Conservation (phyloP, 2,113 vertebrate genomes). For the Laticauda laticaudata region DNA sequence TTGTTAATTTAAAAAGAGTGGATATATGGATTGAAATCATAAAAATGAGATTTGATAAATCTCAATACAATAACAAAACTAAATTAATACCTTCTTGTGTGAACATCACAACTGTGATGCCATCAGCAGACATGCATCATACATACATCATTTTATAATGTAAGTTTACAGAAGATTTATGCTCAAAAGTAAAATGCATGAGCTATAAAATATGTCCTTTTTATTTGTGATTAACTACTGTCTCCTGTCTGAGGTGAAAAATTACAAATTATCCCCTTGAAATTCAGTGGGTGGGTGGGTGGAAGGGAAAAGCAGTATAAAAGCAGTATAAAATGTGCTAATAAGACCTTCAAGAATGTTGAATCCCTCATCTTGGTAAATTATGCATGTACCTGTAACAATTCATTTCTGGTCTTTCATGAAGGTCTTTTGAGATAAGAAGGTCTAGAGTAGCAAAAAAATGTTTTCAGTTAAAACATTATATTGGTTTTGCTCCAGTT, state of each 20-base stretch:
- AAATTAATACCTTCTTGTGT: neutral
- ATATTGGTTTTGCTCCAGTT: neutral
- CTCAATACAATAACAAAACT: neutral
- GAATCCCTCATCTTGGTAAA: neutral
- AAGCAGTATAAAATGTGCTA: neutral
- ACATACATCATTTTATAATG: neutral
- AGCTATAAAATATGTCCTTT: neutral
- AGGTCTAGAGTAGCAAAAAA: neutral
- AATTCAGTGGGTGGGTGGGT: neutral
- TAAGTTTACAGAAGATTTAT: neutral
- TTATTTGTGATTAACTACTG: neutral
- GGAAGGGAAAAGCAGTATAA: neutral
- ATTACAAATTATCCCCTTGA: neutral
- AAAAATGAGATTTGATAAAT: neutral
- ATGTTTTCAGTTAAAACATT: neutral
- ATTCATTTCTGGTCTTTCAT: neutral
- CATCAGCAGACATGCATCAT: neutral
- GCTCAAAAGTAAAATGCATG: neutral
- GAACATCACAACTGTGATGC: neutral
- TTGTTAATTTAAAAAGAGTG: neutral
- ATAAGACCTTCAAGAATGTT: neutral
- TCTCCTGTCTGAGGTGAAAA: neutral
- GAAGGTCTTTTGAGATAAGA: neutral
- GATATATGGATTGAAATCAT: neutral
- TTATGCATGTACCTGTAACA: neutral